Evolutionary conservation across 2,888 invertebrate genomes (phyloP).

Genomic region (Dolichomitus sp.): DNA sequence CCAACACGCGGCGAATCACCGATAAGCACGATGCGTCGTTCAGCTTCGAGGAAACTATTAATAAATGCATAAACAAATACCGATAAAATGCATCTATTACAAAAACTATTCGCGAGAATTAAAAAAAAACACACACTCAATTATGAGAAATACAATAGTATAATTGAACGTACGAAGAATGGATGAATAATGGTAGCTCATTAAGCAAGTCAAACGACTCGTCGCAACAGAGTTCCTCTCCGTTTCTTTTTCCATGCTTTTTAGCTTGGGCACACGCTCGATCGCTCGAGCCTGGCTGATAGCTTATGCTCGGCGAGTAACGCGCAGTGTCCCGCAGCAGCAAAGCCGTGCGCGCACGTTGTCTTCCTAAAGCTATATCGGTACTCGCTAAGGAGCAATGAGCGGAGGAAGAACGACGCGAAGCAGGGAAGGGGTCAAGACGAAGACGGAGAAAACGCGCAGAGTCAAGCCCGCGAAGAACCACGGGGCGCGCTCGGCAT

Average conservation of each 20-base stretch:
- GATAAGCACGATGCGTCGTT: constrained; percentile 33
- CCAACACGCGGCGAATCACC: constrained; percentile 2
- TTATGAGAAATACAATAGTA: not conserved
- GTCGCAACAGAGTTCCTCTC: constrained; percentile 33
- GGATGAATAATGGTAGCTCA: constrained; percentile 61
- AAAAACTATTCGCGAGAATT: constrained; percentile 1
- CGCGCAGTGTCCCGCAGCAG: constrained; percentile 30
- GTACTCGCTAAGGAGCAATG: constrained; percentile 60
- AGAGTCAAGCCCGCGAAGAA: constrained; percentile 7
- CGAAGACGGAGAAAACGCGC: constrained; percentile 28
- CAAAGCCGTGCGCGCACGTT: constrained; percentile 47
- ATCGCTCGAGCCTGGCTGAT: constrained; percentile 33
- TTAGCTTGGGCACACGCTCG: constrained; percentile 53
- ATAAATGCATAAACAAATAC: constrained; percentile 13
- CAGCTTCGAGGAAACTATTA: not conserved
- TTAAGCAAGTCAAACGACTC: constrained; percentile 57
- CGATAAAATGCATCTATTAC: not conserved
- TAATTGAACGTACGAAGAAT: constrained; percentile 7
- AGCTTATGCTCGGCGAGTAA: constrained; percentile 51
- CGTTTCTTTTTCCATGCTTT: constrained; percentile 69
- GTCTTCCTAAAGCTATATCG: constrained; percentile 64
- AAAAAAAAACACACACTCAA: not conserved
- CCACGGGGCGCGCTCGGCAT: constrained; percentile 19
- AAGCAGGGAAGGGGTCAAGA: constrained; percentile 11
- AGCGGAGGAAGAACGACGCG: constrained; percentile 53